phyloP scores from a whole-genome alignment of 53 echinoderm and acorn worm species.

The Astropecten irregularis region DNA sequence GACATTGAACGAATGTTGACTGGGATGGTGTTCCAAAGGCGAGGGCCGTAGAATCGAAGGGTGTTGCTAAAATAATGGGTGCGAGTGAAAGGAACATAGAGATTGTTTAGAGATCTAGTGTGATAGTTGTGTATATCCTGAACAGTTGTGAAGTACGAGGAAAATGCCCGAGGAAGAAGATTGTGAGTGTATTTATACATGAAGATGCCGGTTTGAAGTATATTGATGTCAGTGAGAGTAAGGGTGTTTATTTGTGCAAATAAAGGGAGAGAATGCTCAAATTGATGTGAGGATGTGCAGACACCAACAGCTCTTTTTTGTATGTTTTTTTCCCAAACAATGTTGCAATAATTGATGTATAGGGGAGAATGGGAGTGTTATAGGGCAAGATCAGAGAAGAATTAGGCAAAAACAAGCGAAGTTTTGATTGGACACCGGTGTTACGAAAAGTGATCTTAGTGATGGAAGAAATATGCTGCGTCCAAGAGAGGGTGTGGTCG shows the following conservation, averaged over 20 bases:
- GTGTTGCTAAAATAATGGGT: background rate
- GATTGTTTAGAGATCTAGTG: background rate
- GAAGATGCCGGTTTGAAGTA: background rate
- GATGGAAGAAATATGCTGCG: background rate
- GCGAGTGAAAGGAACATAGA: conserved; percentile 8
- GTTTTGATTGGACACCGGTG: background rate
- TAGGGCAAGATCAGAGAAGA: background rate
- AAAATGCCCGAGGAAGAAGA: background rate
- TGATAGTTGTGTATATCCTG: background rate
- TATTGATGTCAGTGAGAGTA: background rate
- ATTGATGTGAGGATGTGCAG: background rate
- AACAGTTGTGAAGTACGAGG: background rate
- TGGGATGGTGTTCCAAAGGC: background rate
- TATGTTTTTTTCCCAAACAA: no score
- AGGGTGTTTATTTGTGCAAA: background rate
- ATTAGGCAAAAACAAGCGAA: background rate
- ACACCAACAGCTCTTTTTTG: no score
- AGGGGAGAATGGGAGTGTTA: background rate
- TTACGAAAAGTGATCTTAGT: background rate
- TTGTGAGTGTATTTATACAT: background rate
- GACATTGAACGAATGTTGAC: background rate
- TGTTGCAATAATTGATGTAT: background rate
- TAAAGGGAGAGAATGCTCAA: background rate
- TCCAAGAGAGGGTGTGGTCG: background rate
- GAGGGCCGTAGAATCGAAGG: background rate